Conservation (phyloP, 2,113 vertebrate species). For the Sula dactylatra region DNA sequence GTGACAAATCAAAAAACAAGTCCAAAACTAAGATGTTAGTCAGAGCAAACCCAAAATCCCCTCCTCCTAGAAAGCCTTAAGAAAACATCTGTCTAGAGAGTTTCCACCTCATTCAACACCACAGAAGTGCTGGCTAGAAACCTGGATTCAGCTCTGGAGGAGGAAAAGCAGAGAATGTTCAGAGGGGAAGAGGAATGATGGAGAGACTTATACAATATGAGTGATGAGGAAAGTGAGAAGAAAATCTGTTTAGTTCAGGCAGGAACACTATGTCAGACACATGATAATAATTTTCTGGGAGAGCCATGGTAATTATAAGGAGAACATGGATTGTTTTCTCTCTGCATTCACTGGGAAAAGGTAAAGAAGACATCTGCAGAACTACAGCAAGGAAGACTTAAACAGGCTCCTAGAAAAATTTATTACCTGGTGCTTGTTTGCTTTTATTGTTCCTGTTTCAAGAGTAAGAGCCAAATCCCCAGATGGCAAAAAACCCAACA, state of each 20-base stretch:
- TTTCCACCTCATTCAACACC: background rate
- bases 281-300: background rate
- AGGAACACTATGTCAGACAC: background rate
- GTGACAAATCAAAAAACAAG: background rate
- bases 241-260: background rate
- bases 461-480: background rate
- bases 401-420: background rate
- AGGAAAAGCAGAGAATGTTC: background rate
- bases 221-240: background rate
- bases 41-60: background rate
- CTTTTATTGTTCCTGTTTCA: background rate
- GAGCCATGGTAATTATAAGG: background rate
- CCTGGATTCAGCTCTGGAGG: background rate
- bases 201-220: background rate
- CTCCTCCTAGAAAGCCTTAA: background rate
- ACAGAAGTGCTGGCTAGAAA: background rate
- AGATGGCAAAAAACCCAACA: background rate
- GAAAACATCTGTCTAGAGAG: background rate
- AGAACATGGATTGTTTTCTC: background rate
- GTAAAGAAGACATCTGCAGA: background rate
- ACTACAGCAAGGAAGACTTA: background rate
- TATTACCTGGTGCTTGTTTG: background rate
- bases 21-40: background rate
- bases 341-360: background rate
- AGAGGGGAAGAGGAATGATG: background rate